Base-by-base conservation (phyloP, 2,888 invertebrate genomes). In the Drosophila lutescens region DNA sequence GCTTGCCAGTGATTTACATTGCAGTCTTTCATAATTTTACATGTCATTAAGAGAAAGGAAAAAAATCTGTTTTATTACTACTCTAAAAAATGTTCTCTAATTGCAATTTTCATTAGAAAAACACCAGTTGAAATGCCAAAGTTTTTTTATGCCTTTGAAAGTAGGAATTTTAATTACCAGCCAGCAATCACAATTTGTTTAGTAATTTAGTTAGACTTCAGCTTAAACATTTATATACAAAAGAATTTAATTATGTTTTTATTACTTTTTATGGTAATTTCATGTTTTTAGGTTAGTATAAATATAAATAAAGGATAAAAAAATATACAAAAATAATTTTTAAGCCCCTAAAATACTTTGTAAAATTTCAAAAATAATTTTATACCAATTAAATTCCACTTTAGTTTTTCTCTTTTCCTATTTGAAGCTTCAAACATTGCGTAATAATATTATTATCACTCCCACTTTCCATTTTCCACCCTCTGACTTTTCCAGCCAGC, bases 1-100 rank as follows among this genome's bases (percentile, higher is more conserved):
- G 49, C 23, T 36, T 13, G 4, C 47, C n/a, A 15, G 50, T 38
- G 26, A 36, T 51, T 51, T 38, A 47, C 38, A 58, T 51, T n/a
- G 17, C 32, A 17, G 5, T 20, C 32, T 20, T 7, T 34, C 12
- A 49, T 20, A 20, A 34, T 34, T 34, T 13, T 17, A 34, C 17
- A 13, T 49, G 34, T 34, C 7, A n/a, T 49, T 32, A 7, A 17
- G 6, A 26, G 6, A 26, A 2, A 26, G 26, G 26, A 0, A 6
- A 26, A 26, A 26, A 26, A 26, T 26, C 26, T 26, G 26, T 26
- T 26, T 26, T 26, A 26, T 26, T 26, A 26, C 26, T 26, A 26
- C 26, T 26, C 26, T 26, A 26, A 26, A 26, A 26, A 6, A 6
- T 26, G 5, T 26, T 2, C 6, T 6, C 6, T 26, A 4, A 26